Base-by-base conservation (phyloP, 1,140 invertebrate species). In the Cotesia vestalis region DNA sequence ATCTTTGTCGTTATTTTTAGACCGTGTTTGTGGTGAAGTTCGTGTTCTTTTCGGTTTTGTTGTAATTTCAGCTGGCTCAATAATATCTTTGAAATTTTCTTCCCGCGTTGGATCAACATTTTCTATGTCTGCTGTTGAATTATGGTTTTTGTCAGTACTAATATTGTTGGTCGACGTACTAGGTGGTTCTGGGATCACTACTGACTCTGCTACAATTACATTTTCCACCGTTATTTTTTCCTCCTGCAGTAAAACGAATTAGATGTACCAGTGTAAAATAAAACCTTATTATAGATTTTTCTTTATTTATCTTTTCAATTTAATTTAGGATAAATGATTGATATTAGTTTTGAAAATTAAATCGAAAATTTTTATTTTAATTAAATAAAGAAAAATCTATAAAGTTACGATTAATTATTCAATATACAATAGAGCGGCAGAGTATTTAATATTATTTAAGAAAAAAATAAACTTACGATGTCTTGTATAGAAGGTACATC, bases 401-500 rank as follows among this genome's bases (percentile, higher is more conserved):
- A 20, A 36, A 69, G 55, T 11, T 57, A 5, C 6, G 27, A 55
- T 59, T 59, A 46, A 55, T 63, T 51, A 27, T 34, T 66, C 40
- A 20, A 38, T n/a, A 69, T 62, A 72, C 60, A 35, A 69, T 9
- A 73, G 72, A 81, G 78, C 77, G 75, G 77, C 82, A 82, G 78
- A 80, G 66, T 77, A 74, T 70, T 77, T 73, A 27, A 5, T 20
- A 66, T 40, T 14, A 59, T 57, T 66, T 8, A 67, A 67, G 63
- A 36, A 73, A 66, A 52, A 71, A 66, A 38, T 27, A 8, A 14
- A 85, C 85, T 87, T 85, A 87, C 85, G 78, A 79, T 75, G 69
- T 84, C 76, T 78, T 79, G 77, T 73, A 84, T 78, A 69, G 83
- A 73, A 78, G 83, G 83, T 68, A 85, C 79, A 82, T 83, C 83